Conservation (phyloP, 1,140 invertebrate genomes). For the Homarus americanus region DNA sequence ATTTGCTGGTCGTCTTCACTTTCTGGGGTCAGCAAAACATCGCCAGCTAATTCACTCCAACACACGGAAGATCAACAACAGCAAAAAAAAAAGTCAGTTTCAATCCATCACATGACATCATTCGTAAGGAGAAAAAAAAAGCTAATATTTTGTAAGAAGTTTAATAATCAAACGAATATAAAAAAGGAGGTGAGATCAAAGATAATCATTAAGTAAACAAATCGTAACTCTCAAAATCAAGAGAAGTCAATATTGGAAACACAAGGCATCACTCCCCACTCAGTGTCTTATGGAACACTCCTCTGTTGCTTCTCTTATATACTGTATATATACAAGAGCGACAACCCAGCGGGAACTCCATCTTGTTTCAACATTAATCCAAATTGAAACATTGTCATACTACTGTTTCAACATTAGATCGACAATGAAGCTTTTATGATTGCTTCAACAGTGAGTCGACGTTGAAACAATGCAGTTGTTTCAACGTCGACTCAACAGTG, state of each 20-base stretch:
- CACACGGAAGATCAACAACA: neutral
- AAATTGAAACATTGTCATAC: too few relatives aligned
- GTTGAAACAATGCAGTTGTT: too few relatives aligned
- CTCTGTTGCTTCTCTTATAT: neutral
- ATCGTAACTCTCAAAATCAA: neutral
- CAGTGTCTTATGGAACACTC: neutral
- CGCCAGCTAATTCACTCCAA: neutral
- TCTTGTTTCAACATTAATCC: too few relatives aligned
- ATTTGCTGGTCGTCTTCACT: neutral
- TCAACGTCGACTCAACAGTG: too few relatives aligned
- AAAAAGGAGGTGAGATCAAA: constrained; percentile 6
- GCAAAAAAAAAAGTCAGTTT: neutral
- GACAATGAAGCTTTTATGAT: too few relatives aligned
- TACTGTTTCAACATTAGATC: too few relatives aligned
- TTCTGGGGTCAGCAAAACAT: neutral
- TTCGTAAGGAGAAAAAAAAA: neutral
- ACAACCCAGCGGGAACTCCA: neutral
- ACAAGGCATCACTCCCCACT: constrained; percentile 11
- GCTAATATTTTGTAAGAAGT: neutral
- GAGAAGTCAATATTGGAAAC: constrained; percentile 11
- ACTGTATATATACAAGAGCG: neutral
- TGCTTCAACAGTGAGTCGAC: too few relatives aligned
- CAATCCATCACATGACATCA: neutral
- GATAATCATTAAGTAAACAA: neutral
- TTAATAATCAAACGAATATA: neutral